Evolutionary conservation across 2,797 vertebrate genomes (phyloP).

Genomic region (Malurus leucopterus): DNA sequence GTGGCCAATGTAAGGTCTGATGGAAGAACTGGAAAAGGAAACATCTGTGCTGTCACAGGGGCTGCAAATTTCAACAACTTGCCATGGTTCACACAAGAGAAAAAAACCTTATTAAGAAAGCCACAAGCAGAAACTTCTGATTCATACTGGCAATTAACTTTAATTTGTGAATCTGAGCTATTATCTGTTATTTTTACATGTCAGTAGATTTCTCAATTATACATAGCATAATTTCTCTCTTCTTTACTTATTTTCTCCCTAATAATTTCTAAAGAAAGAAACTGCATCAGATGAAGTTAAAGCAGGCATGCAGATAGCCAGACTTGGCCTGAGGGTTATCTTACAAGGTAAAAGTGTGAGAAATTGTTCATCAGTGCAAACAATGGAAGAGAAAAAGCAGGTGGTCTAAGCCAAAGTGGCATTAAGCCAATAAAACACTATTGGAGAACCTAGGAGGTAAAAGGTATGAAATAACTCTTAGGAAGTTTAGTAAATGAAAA

Average conservation of each 20-base stretch:
- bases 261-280: neutral
- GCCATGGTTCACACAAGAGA: neutral
- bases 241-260: neutral
- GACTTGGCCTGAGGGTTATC: neutral
- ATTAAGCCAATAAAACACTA: neutral
- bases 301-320: neutral
- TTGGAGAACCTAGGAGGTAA: neutral
- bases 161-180: neutral
- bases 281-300: neutral
- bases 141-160: neutral
- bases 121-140: neutral
- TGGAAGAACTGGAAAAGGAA: neutral
- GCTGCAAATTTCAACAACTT: neutral
- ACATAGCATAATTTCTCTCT: neutral
- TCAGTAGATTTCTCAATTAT: neutral
- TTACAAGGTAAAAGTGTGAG: neutral
- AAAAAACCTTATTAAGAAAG: neutral
- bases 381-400: neutral
- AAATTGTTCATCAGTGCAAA: neutral
- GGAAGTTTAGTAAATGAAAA: neutral
- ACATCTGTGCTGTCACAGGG: neutral
- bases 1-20: neutral
- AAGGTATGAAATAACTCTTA: neutral
- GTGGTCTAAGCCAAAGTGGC: neutral
- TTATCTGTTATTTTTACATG: neutral